A percentile compares a stretch with the other conserved stretches of the same genome.
Conservation (phyloP, 2,888 invertebrate species). For the Brenthis daphne region DNA sequence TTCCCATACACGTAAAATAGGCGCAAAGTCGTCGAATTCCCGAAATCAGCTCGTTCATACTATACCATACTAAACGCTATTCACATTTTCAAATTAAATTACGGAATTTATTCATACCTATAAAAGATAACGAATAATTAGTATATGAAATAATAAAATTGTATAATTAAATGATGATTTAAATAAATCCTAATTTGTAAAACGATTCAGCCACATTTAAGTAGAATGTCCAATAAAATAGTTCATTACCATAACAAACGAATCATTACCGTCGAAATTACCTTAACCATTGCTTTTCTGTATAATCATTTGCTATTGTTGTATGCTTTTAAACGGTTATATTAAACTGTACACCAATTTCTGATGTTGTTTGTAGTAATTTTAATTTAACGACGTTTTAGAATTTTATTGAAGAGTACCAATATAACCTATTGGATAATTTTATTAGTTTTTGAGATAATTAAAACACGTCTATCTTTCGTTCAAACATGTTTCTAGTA, state of each 20-base stretch:
- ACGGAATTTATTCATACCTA: too few species aligned
- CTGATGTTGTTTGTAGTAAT: not conserved
- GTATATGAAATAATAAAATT: not conserved
- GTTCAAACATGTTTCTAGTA: too few species aligned
- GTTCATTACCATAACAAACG: conserved; percentile 21
- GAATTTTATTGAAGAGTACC: not conserved
- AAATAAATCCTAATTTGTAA: conserved; percentile 18
- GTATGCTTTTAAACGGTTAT: conserved; percentile 10
- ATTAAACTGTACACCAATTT: conserved; percentile 14
- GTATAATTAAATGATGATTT: not conserved
- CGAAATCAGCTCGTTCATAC: too few species aligned
- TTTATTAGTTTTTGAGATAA: too few species aligned
- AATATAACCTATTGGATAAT: too few species aligned
- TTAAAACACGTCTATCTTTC: too few species aligned
- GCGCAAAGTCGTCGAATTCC: too few species aligned
- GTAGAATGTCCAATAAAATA: conserved; percentile 20
- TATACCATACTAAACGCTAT: too few species aligned
- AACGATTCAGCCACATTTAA: conserved; percentile 1
- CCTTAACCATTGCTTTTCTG: conserved; percentile 19
- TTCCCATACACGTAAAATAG: too few species aligned
- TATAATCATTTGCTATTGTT: conserved; percentile 18
- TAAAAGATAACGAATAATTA: too few species aligned
- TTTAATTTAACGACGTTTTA: not conserved
- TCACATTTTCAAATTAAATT: too few species aligned
- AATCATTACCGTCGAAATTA: conserved; percentile 19